These are phyloP conservation scores for Rhyacichthys aspro DNA, from an alignment of 2,797 vertebrate genomes.

Conservation along the genomic window DNA sequence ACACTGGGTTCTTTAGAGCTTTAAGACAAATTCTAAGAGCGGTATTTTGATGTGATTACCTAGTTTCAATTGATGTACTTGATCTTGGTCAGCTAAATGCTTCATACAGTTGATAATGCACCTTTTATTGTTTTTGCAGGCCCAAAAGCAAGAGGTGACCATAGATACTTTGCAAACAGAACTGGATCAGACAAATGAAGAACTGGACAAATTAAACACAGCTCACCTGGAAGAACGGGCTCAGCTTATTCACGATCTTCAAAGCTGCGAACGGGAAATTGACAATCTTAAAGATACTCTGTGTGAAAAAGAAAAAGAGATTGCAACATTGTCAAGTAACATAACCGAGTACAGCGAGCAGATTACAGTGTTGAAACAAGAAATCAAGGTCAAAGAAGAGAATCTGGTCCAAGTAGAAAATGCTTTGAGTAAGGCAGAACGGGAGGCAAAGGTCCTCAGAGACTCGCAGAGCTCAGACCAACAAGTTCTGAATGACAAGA, in stretches of 20 bases:
- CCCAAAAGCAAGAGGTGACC: slow-evolving; percentile 83
- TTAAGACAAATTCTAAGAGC: too few species aligned
- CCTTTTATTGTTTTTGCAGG: slow-evolving; percentile 68
- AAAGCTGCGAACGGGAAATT: slow-evolving; percentile 89
- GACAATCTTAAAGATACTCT: slow-evolving; percentile 85
- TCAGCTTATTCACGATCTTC: slow-evolving; percentile 90
- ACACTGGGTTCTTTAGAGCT: too few species aligned
- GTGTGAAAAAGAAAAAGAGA: slow-evolving; percentile 86
- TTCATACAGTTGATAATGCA: too few species aligned
- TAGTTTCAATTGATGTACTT: too few species aligned
- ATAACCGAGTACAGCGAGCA: slow-evolving; percentile 86
- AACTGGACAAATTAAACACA: slow-evolving; percentile 88
- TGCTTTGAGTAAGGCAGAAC: slow-evolving; percentile 80
- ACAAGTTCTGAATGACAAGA: slow-evolving; percentile 75
- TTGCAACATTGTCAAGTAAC: slow-evolving; percentile 76
- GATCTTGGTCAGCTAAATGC: too few species aligned
- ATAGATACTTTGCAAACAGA: slow-evolving; percentile 84
- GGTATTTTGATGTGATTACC: too few species aligned
- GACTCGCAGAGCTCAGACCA: slow-evolving; percentile 85
- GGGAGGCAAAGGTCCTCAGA: slow-evolving; percentile 76
- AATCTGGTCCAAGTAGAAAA: slow-evolving; percentile 78
- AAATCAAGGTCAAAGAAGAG: slow-evolving; percentile 85
- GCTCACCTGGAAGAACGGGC: slow-evolving; percentile 88
- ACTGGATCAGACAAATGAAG: slow-evolving; percentile 89
- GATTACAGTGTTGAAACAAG: slow-evolving; percentile 79